Conservation (phyloP, 30 jellyfish, hydroid and myxozoan species). For the Kudoa iwatai region DNA sequence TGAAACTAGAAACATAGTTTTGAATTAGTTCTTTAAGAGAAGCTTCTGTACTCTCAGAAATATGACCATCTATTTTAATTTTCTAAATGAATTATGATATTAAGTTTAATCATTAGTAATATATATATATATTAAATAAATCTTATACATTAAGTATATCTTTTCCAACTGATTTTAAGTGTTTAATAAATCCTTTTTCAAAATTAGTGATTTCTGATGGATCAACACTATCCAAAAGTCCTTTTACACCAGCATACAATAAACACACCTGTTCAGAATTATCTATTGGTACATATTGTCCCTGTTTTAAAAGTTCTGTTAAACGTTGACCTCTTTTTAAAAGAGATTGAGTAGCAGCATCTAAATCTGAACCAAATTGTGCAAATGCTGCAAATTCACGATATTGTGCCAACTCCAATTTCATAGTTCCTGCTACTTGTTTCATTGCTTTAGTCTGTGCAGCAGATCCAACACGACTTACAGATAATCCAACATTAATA, state of each 20-base stretch:
- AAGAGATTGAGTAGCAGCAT: constrained; percentile 95
- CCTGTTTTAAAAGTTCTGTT: constrained; percentile 74
- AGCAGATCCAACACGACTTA: constrained; percentile 98
- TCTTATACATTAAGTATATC: constrained; percentile 5
- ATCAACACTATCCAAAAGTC: constrained; percentile 50
- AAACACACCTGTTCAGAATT: constrained; percentile 83
- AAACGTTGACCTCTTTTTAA: constrained; percentile 84
- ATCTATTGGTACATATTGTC: constrained; percentile 97
- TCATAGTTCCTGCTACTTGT: constrained; percentile 99
- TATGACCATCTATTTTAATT: constrained; percentile 50
- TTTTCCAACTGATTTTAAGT: constrained; percentile 18
- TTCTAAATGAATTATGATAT: too few species aligned
- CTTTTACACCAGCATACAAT: constrained; percentile 82
- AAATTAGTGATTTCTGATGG: constrained; percentile 52
- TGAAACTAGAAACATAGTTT: not conserved
- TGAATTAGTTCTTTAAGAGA: constrained; percentile 23
- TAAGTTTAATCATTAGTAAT: too few species aligned
- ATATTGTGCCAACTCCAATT: constrained; percentile 87
- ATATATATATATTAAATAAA: too few species aligned
- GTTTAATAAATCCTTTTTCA: constrained; percentile 35
- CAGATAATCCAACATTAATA: constrained; percentile 86
- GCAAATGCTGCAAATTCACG: constrained; percentile 99
- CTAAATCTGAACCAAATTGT: constrained; percentile 88
- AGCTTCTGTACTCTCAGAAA: constrained; percentile 52
- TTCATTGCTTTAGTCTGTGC: constrained; percentile 98